phyloP scores from a whole-genome alignment of 2,888 invertebrate genomes.

The Heliconius hortense region DNA sequence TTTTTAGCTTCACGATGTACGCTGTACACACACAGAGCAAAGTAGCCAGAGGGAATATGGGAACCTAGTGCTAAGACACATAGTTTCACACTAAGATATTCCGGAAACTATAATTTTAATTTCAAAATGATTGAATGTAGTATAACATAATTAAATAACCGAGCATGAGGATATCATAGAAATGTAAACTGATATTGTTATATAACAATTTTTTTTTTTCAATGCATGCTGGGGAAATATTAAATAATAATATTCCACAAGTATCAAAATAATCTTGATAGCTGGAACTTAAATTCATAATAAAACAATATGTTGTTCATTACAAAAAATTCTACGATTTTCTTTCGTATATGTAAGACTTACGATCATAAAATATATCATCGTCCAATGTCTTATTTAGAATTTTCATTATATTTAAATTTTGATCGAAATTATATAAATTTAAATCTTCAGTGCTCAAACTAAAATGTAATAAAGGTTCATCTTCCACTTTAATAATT shows the following conservation, averaged over 20 bases:
- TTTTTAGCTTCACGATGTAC: background rate
- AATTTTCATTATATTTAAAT: slow-evolving; percentile 21
- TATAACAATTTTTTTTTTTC: too few relatives aligned
- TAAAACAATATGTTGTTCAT: background rate
- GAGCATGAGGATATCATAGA: background rate
- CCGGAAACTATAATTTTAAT: background rate
- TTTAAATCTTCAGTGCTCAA: slow-evolving; percentile 27
- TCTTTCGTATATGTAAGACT: slow-evolving; percentile 48
- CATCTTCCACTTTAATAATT: background rate
- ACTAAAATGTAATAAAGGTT: background rate
- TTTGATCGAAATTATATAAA: slow-evolving; percentile 26
- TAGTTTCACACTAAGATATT: too few relatives aligned
- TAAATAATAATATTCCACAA: background rate
- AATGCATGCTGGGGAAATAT: too few relatives aligned
- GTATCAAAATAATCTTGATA: background rate
- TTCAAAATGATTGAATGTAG: background rate
- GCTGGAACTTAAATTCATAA: background rate
- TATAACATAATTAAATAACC: background rate
- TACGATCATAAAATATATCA: slow-evolving; percentile 59
- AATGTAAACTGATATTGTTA: too few relatives aligned
- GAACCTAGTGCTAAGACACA: too few relatives aligned
- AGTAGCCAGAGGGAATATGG: too few relatives aligned
- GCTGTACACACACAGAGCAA: too few relatives aligned
- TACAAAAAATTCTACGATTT: background rate
- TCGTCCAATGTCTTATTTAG: slow-evolving; percentile 35